Percentiles rank a stretch among this genome's conserved stretches.
Conservation (phyloP, 1,140 invertebrate genomes). For the Rhopalosiphum maidis region DNA sequence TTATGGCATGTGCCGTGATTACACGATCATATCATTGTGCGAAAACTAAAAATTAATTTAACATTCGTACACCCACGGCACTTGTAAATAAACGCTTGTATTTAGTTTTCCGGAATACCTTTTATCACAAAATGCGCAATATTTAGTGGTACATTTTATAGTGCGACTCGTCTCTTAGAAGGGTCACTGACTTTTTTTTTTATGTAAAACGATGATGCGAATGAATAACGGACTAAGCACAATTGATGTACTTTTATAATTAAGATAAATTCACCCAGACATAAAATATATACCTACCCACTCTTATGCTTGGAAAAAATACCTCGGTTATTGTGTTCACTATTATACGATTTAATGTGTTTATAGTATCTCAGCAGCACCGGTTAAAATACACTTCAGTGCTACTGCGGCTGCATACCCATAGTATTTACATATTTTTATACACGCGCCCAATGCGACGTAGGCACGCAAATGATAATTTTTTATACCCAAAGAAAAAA, state of each 20-base stretch:
- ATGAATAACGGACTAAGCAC: neutral
- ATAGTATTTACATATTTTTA: neutral
- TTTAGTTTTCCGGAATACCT: neutral
- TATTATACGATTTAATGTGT: neutral
- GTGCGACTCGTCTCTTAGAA: neutral
- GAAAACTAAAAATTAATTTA: neutral
- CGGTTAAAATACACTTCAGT: neutral
- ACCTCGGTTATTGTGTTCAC: neutral
- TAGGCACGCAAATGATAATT: neutral
- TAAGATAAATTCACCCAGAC: neutral
- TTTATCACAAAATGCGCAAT: neutral
- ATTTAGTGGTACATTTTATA: neutral
- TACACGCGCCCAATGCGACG: neutral
- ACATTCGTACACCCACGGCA: neutral
- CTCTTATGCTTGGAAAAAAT: neutral
- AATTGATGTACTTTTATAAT: neutral
- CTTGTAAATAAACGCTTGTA: neutral
- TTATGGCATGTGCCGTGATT: neutral
- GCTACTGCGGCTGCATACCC: neutral
- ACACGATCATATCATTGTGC: neutral
- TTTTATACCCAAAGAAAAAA: neutral
- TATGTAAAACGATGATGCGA: neutral
- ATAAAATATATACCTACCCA: neutral
- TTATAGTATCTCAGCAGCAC: neutral
- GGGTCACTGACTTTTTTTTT: neutral